A percentile compares a stretch with the other conserved stretches of the same genome.
phyloP scores from a whole-genome alignment of 2,797 vertebrate species.

The Menidia menidia region DNA sequence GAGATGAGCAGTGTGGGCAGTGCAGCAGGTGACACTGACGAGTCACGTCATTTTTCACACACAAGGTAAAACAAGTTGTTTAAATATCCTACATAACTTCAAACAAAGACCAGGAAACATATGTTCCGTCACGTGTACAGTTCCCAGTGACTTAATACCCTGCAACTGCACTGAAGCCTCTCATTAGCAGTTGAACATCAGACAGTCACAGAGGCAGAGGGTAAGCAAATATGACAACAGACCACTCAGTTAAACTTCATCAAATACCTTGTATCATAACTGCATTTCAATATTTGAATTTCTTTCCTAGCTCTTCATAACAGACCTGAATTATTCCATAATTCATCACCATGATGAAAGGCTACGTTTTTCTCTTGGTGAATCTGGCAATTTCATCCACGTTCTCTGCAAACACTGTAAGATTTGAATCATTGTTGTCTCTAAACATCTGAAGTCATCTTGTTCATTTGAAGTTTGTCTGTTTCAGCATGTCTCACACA shows the following conservation, averaged over 20 bases:
- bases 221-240: background rate
- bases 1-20: too few species aligned
- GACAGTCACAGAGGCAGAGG: background rate
- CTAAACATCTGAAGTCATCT: background rate
- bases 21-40: too few species aligned
- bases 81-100: too few species aligned
- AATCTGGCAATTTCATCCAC: slow-evolving; percentile 33
- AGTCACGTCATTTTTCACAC: too few species aligned
- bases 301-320: background rate
- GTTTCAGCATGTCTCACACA: too few species aligned
- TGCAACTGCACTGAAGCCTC: background rate
- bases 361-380: slow-evolving; percentile 27
- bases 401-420: background rate
- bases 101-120: too few species aligned
- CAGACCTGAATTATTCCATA: background rate
- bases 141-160: background rate
- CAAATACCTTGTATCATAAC: background rate
- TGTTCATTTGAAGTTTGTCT: background rate
- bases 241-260: background rate
- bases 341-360: slow-evolving; percentile 27
- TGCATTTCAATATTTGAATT: background rate
- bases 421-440: background rate
- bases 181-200: background rate
- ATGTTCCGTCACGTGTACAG: too few species aligned
- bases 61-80: too few species aligned